Conservation (phyloP, 2,113 vertebrate genomes). For the Tor tambroides region DNA sequence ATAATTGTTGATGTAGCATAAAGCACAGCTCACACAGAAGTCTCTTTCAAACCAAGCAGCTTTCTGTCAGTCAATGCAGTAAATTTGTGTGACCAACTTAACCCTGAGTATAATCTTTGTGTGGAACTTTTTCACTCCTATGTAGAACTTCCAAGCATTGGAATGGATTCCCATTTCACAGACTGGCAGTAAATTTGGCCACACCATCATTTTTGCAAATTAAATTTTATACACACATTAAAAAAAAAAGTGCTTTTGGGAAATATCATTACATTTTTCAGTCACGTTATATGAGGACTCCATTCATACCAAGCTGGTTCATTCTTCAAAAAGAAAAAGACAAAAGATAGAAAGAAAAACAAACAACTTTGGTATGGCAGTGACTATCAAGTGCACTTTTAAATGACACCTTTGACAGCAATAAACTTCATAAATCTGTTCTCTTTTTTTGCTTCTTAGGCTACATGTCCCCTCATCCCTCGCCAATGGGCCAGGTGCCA, state of each 20-base stretch:
- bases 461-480: constrained; percentile 95
- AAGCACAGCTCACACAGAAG: not conserved
- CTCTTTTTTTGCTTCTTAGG: constrained; percentile 73
- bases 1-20: not conserved
- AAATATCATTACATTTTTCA: not conserved
- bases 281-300: too few species aligned
- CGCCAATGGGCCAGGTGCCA: constrained; percentile 85
- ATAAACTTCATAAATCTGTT: not conserved
- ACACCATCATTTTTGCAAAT: not conserved
- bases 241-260: not conserved
- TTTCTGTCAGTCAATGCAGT: not conserved
- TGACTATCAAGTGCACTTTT: not conserved
- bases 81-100: not conserved
- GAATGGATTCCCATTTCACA: not conserved
- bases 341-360: not conserved
- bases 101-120: not conserved
- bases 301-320: not conserved
- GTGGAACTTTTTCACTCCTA: not conserved
- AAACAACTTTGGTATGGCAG: not conserved
- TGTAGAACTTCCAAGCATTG: not conserved
- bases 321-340: not conserved
- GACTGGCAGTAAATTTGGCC: not conserved
- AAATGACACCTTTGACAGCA: not conserved
- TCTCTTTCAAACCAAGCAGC: not conserved
- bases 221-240: not conserved